Percentiles rank a stretch among this genome's conserved stretches.
These are phyloP conservation scores for Argynnis bischoffii DNA, from an alignment of 2,888 invertebrate species.

Conservation along the genomic window DNA sequence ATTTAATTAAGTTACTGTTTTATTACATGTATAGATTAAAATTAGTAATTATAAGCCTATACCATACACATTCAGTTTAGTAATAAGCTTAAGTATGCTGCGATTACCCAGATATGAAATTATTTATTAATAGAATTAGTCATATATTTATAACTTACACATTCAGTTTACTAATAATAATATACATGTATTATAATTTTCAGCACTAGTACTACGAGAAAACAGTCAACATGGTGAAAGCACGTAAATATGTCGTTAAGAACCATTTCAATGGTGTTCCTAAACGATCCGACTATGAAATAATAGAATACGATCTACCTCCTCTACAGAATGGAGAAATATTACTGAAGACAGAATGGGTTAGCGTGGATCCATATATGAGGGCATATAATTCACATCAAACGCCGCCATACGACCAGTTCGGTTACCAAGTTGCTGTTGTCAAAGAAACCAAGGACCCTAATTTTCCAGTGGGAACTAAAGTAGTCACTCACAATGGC, in stretches of 20 bases:
- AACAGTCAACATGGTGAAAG: constrained; percentile 67
- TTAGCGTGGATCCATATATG: constrained; percentile 58
- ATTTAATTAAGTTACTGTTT: too few relatives aligned
- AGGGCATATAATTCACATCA: constrained; percentile 41
- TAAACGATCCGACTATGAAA: constrained; percentile 78
- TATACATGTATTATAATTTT: neutral
- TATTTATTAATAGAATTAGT: too few relatives aligned
- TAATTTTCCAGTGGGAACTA: constrained; percentile 82
- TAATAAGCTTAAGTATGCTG: neutral
- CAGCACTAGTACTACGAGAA: neutral
- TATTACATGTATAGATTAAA: too few relatives aligned
- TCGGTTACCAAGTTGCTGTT: constrained; percentile 50
- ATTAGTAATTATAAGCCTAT: too few relatives aligned
- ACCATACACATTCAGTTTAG: neutral
- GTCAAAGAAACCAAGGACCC: constrained; percentile 83
- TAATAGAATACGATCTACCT: constrained; percentile 84
- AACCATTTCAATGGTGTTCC: constrained; percentile 82
- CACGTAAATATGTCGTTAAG: constrained; percentile 80
- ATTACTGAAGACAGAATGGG: constrained; percentile 53
- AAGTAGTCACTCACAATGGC: constrained; percentile 83
- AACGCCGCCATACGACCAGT: constrained; percentile 48
- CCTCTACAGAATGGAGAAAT: constrained; percentile 80
- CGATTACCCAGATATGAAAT: too few relatives aligned
- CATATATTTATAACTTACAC: neutral
- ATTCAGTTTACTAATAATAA: neutral